Evolutionary conservation across 2,797 vertebrate genomes (phyloP), one percentile per base, ranked within the genome.

Genomic region (Onychomys leucogaster): DNA sequence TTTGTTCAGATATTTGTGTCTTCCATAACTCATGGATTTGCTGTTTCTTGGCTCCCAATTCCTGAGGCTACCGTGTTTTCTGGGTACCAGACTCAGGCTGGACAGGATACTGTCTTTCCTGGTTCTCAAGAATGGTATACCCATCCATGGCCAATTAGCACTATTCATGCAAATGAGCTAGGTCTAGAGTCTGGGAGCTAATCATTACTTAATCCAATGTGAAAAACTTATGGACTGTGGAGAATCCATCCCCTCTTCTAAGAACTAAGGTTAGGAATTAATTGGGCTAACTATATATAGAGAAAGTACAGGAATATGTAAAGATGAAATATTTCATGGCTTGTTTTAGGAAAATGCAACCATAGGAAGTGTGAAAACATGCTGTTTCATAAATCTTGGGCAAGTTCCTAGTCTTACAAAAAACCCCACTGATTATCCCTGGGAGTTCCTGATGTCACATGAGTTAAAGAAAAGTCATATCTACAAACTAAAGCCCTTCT

Each of bases 401-500:
- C 78, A 49, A 37, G 41, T 37, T 78, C 32, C 14, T 57, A 25
- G 49, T 32, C 49, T 80, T 55, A 34, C 52, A 83, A 88, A 83
- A 88, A 88, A 57, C 2, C 9, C 2, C 16, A 57, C 5, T 49
- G 34, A 41, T 75, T 49, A 59, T 67, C n/a, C 59, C 65, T 69
- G 12, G 37, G 57, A 67, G 29, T 76, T 89, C 46, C 25, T 13
- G 52, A 76, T 76, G 43, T 69, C 49, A 49, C 14, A 57, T 8
- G 4, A 75, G 27, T 65, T 91, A 32, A 59, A 80, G 69, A 91
- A 29, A 4, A 61, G 37, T 61, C 29, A 29, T 77, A 49, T 65
- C 46, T 80, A 41, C n/a, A 91, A 61, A 55, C 63, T 93, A 83
- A 85, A 80, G 75, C 57, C 57, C 65, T 69, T 75, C 55, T 41